These are phyloP conservation scores for Pristiophorus japonicus DNA, from an alignment of 2,113 vertebrate species.

Conservation along the genomic window DNA sequence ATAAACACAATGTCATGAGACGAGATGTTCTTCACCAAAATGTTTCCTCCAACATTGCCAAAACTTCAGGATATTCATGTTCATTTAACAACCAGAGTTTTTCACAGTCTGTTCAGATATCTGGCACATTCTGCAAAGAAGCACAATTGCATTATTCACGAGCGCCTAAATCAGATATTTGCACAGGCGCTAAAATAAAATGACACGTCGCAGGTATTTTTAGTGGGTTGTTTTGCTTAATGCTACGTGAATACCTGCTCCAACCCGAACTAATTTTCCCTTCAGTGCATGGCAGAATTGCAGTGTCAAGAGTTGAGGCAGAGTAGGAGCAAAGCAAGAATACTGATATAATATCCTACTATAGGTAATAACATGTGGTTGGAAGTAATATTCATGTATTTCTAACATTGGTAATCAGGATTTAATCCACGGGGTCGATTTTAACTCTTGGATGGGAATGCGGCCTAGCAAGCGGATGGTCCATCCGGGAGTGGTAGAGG, in stretches of 20 bases:
- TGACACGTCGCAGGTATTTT: background rate
- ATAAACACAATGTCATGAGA: background rate
- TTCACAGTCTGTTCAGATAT: background rate
- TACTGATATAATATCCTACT: background rate
- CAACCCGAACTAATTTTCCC: background rate
- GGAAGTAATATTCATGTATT: background rate
- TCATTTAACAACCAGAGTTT: background rate
- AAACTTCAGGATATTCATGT: background rate
- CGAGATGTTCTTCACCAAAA: background rate
- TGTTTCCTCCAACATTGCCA: background rate
- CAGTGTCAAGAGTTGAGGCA: background rate
- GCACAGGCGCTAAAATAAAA: background rate
- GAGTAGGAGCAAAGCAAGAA: background rate
- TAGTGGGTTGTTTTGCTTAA: background rate
- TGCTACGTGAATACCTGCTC: background rate
- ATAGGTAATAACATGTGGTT: background rate
- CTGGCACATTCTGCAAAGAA: conserved; percentile 12
- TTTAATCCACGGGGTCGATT: too few species aligned
- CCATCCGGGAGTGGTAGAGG: background rate
- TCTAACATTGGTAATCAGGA: background rate
- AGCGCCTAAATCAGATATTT: background rate
- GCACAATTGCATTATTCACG: background rate
- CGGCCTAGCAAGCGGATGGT: too few species aligned
- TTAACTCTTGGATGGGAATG: background rate
- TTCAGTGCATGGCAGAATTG: background rate